Evolutionary conservation across 1,140 invertebrate genomes (phyloP).

Genomic region (Contarinia nasturtii): DNA sequence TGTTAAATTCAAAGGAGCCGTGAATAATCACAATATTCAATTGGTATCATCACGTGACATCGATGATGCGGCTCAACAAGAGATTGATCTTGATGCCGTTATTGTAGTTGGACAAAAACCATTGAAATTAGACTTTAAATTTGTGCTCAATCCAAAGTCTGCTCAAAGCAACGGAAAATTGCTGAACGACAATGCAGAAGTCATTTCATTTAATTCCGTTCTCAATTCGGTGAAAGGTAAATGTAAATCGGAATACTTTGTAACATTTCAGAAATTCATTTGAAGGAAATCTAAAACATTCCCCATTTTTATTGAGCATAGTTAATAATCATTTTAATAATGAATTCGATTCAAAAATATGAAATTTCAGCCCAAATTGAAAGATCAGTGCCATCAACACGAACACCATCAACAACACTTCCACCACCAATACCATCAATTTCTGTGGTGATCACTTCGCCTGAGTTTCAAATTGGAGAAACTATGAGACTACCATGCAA

Average conservation of each 20-base stretch:
- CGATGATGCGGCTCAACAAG: slow-evolving; percentile 10
- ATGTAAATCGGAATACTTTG: slow-evolving; percentile 29
- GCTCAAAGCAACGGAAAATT: neutral
- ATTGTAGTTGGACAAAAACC: neutral
- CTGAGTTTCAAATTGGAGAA: no score
- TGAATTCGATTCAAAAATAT: no score
- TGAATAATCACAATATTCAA: slow-evolving; percentile 15
- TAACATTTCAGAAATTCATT: slow-evolving; percentile 28
- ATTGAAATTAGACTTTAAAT: slow-evolving; percentile 6
- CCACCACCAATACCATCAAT: no score
- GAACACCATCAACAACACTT: no score
- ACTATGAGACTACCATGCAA: no score
- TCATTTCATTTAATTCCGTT: neutral
- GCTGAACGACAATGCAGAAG: neutral
- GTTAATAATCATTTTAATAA: no score
- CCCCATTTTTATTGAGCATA: no score
- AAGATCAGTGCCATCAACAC: no score
- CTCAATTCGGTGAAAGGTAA: slow-evolving; percentile 29
- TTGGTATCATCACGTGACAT: slow-evolving; percentile 11
- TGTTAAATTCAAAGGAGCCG: slow-evolving; percentile 11
- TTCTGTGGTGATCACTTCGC: no score
- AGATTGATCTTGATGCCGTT: slow-evolving; percentile 13
- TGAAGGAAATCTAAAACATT: no score
- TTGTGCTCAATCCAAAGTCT: neutral
- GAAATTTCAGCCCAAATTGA: no score